Evolutionary conservation across 2,797 vertebrate genomes (phyloP).

Genomic region (Champsocephalus esox): DNA sequence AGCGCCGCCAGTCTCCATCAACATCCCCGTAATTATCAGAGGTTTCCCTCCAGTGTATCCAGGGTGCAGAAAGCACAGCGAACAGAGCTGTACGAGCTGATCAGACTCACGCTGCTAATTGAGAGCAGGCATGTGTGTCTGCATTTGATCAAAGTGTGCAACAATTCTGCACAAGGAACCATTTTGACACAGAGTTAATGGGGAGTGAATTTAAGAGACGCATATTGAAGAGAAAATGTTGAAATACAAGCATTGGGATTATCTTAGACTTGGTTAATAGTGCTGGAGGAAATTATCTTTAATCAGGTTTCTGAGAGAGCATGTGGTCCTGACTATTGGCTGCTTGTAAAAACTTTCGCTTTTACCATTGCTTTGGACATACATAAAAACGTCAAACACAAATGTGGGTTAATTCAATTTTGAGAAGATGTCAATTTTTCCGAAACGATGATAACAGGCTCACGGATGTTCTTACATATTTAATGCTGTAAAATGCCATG

Average conservation of each 20-base stretch:
- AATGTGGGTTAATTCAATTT: background rate
- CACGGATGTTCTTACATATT: constrained; percentile 45
- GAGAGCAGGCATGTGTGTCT: constrained; percentile 32
- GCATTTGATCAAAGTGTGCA: background rate
- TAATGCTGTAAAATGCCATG: constrained; percentile 48
- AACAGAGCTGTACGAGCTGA: constrained; percentile 24
- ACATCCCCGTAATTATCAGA: constrained; percentile 57
- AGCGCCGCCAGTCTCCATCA: constrained; percentile 61
- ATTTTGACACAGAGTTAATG: background rate
- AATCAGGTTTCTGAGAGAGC: no score
- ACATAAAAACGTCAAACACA: background rate
- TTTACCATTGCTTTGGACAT: background rate
- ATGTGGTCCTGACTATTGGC: no score
- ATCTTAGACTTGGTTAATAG: no score
- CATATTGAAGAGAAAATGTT: background rate
- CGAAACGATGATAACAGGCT: background rate
- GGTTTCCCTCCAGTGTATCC: constrained; percentile 26
- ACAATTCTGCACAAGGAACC: background rate
- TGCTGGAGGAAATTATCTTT: no score
- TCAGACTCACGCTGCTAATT: constrained; percentile 44
- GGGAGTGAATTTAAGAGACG: background rate
- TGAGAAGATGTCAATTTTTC: background rate
- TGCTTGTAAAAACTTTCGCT: background rate
- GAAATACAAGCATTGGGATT: background rate
- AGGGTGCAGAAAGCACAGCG: constrained; percentile 6